Evolutionary conservation across 2,888 invertebrate genomes (phyloP).

Genomic region (Erebia palarica): DNA sequence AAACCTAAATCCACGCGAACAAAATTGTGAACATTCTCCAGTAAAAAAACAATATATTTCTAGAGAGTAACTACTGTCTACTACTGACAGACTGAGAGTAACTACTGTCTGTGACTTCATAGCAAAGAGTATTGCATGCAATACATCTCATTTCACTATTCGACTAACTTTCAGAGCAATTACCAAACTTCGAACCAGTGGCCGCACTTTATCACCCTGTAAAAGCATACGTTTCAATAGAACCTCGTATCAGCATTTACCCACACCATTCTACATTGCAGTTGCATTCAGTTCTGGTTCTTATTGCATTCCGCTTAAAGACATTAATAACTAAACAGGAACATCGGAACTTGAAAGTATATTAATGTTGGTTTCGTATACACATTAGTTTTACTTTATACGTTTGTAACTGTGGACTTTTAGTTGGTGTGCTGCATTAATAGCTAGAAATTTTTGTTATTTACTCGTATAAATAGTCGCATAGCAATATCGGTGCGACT

Average conservation of each 20-base stretch:
- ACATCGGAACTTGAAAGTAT: conserved; percentile 9
- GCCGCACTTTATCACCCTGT: conserved; percentile 18
- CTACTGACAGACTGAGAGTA: too few relatives aligned
- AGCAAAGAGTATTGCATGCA: neutral
- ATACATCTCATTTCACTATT: conserved; percentile 20
- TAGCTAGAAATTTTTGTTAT: too few relatives aligned
- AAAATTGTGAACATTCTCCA: too few relatives aligned
- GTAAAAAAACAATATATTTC: neutral
- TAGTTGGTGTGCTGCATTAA: neutral
- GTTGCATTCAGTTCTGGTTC: conserved; percentile 14
- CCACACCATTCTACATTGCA: conserved; percentile 6
- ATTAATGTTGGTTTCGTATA: conserved; percentile 19
- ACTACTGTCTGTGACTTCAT: neutral
- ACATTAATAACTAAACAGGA: neutral
- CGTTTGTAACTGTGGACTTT: neutral
- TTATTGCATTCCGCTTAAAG: neutral
- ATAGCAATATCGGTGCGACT: too few relatives aligned
- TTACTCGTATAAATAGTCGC: too few relatives aligned
- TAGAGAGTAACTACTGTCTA: neutral
- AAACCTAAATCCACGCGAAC: too few relatives aligned
- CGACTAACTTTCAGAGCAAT: conserved; percentile 16
- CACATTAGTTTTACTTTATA: conserved; percentile 14
- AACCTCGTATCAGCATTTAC: conserved; percentile 17
- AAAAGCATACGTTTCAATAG: conserved; percentile 20
- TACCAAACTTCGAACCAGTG: conserved; percentile 20